Evolutionary conservation across 2,113 vertebrate species (phyloP).

Genomic region (Isurus oxyrinchus): DNA sequence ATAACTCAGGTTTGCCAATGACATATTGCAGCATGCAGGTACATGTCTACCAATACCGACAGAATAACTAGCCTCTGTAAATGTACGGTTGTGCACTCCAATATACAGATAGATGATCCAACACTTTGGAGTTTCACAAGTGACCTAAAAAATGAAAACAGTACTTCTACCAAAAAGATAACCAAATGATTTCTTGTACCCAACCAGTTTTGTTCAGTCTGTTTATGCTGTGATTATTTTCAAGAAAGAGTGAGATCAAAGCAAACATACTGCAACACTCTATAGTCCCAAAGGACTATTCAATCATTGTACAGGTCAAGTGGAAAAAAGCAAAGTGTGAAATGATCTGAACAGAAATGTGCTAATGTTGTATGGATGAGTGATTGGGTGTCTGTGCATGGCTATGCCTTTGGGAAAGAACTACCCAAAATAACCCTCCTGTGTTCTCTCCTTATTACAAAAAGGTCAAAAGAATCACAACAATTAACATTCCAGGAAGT

Average conservation of each 20-base stretch:
- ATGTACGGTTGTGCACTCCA: not conserved
- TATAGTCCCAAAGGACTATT: not conserved
- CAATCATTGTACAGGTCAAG: constrained; percentile 26
- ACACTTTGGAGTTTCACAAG: not conserved
- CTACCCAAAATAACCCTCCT: constrained; percentile 8
- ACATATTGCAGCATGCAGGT: not conserved
- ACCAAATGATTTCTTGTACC: not conserved
- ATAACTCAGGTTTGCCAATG: not conserved
- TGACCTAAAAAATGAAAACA: not conserved
- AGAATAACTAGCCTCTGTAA: not conserved
- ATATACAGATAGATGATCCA: not conserved
- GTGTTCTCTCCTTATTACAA: not conserved
- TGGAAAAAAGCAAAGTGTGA: constrained; percentile 17
- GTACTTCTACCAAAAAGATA: not conserved
- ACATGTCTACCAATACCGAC: not conserved
- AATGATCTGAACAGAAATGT: constrained; percentile 21
- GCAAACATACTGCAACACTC: not conserved
- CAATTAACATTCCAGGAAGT: constrained; percentile 37
- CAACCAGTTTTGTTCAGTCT: not conserved
- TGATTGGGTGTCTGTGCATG: not conserved
- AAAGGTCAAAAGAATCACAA: not conserved
- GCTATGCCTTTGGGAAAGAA: constrained; percentile 18
- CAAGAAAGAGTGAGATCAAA: not conserved
- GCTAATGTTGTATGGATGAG: constrained; percentile 24
- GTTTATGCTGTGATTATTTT: not conserved